Base-by-base conservation (phyloP, 2,888 invertebrate species). In the Azorinus chamasolen region DNA sequence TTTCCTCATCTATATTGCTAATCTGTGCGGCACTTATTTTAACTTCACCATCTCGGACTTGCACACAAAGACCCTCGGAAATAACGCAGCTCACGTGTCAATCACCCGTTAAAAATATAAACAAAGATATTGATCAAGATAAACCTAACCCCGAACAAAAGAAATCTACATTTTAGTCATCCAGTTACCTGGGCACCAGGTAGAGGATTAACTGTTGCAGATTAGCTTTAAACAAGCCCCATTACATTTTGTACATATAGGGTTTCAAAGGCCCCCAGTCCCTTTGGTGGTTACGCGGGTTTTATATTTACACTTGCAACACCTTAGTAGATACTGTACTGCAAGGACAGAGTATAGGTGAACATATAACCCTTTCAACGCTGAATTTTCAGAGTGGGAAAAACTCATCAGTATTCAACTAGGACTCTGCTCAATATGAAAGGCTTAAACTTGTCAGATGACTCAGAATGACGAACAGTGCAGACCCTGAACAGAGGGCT, bases 101-200 rank as follows among this genome's bases (percentile, higher is more conserved):
- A 46, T 43, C 25, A n/a, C 43, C 27, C 22, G 25, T 59, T 18
- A n/a, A 46, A 59, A 59, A 43, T 25, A 45, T 59, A 59, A 59
- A 59, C 32, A 59, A 43, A 46, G 10, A 25, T 59, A 59, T 59
- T 59, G 59, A 59, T 59, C 22, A 32, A 46, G 46, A 46, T 46
- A 46, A 20, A 46, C 46, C 14, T 14, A 4, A 12, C 4, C 46
- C 46, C 6, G 18, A n/a, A 46, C 46, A 46, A 46, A 46, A 46
- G 46, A 46, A 46, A 46, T 46, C 46, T 46, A 46, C 46, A 20
- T 46, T 46, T 46, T n/a, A n/a, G 46, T 46, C 22, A n/a, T n/a
- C 46, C 6, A 20, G 46, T 20, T 5, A 46, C 46, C 18, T 20
- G 22, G 46, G 18, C 5, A n/a, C 18, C 46, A 46, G 22, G 46